Conservation (phyloP, 2,113 vertebrate genomes). For the Arvicanthis niloticus region DNA sequence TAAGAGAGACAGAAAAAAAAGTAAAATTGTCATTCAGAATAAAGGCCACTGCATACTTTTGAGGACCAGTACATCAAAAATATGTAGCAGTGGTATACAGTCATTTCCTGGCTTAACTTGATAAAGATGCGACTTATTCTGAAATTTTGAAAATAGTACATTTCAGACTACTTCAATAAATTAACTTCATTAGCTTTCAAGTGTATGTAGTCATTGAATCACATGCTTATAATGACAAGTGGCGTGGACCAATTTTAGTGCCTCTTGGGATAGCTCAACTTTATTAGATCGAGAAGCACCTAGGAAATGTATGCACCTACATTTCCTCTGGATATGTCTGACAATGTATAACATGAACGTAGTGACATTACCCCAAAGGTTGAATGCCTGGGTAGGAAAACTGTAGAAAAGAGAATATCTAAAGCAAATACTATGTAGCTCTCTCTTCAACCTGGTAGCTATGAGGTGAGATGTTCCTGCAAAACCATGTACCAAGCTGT, state of each 20-base stretch:
- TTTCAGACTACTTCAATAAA: slow-evolving; percentile 8
- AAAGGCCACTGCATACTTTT: slow-evolving; percentile 7
- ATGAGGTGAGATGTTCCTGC: background rate
- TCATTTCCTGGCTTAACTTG: background rate
- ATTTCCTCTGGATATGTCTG: background rate
- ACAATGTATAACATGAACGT: no score
- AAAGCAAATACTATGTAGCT: background rate
- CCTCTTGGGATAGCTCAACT: background rate
- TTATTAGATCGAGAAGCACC: background rate
- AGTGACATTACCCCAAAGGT: background rate
- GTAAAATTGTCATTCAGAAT: slow-evolving; percentile 26
- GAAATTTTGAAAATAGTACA: slow-evolving; percentile 33
- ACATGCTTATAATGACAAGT: background rate
- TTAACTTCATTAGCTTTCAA: slow-evolving; percentile 28
- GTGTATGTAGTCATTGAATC: background rate
- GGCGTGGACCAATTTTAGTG: background rate
- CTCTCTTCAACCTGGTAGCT: background rate
- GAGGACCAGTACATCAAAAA: background rate
- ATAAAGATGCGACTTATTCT: background rate
- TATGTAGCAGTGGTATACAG: background rate
- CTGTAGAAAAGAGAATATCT: background rate
- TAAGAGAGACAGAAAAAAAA: slow-evolving; percentile 74
- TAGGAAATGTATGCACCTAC: background rate
- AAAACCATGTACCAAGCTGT: background rate
- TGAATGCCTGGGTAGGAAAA: background rate